These are phyloP conservation scores for Stigmatopora argus DNA, from an alignment of 2,113 vertebrate genomes.

Conservation along the genomic window DNA sequence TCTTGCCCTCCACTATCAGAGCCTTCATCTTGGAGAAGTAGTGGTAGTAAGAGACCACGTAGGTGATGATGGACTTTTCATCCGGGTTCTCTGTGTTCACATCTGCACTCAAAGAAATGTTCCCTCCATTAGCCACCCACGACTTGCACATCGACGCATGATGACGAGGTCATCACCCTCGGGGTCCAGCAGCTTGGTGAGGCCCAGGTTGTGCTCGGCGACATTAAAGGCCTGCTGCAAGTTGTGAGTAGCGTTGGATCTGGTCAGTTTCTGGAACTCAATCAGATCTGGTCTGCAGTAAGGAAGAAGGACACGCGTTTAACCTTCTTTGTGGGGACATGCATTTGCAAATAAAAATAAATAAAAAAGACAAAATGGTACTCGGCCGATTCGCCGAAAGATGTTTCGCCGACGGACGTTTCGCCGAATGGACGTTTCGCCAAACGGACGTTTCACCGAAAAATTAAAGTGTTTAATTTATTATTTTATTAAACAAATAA, in stretches of 20 bases:
- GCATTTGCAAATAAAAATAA: background rate
- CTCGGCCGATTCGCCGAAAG: too few species aligned
- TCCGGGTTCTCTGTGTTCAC: conserved; percentile 93
- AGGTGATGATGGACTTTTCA: conserved; percentile 96
- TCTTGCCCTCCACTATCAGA: conserved; percentile 91
- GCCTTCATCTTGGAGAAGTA: conserved; percentile 99
- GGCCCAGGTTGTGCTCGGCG: conserved; percentile 86
- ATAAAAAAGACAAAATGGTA: too few species aligned
- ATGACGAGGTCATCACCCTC: conserved; percentile 74
- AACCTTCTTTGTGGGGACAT: background rate
- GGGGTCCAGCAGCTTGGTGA: conserved; percentile 89
- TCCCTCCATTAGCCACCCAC: background rate
- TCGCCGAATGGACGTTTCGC: too few species aligned
- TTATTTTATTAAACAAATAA: too few species aligned
- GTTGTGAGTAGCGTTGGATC: conserved; percentile 91
- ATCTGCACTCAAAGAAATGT: conserved; percentile 60
- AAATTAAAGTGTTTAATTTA: too few species aligned
- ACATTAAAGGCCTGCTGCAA: conserved; percentile 89
- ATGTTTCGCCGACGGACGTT: too few species aligned
- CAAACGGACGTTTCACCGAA: too few species aligned
- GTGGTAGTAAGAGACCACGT: conserved; percentile 94
- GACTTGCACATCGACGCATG: background rate
- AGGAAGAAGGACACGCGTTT: background rate
- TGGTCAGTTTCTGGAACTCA: conserved; percentile 86
- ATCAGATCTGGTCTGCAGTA: conserved; percentile 81